Evolutionary conservation across 2,113 vertebrate species (phyloP), one percentile per base, ranked within the genome.

Genomic region (Pholis gunnellus): DNA sequence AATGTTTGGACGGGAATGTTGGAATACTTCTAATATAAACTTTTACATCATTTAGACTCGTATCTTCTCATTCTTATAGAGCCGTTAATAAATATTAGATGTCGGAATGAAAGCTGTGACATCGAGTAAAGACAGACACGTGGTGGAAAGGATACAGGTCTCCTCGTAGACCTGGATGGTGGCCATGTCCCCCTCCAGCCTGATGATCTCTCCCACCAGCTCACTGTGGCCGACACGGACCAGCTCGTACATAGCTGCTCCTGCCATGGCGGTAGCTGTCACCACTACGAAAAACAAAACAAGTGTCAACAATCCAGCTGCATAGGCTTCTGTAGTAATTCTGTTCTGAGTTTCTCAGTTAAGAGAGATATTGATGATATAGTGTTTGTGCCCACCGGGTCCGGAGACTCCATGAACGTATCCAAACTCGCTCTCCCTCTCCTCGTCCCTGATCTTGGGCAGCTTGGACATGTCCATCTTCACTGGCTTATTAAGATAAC

Each of bases 121-220:
- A 56, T 31, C 0, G 6, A 15, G 18, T 44, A 11, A 67, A 67
- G 20, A 42, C 36, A 13, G 52, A 7, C 27, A 27, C 5, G 0
- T 31, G 44, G 14, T 68, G 54, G 13, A 31, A 96, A 97, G 96
- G 97, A 99, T 99, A 98, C 97, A 99, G 0, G 97, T 99, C 95
- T 99, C 97, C 91, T 99, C 97, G 57, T 99, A 99, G 75, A 99
- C 97, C 90, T 99, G 97, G 80, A 99, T 97, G 70, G 97, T 99
- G 42, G 97, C 97, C 97, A 98, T 96, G 79, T 99, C 97, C 6
- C 97, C 97, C 91, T 99, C 97, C 92, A 99, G 79, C 4, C 97
- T 95, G 92, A 99, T 99, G 54, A 99, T 98, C 91, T 99, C 97
- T 83, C 97, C 97, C 59, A 99, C 97, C 87, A 99, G 94, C 54